Evolutionary conservation across 30 jellyfish, hydroid and myxozoan genomes (phyloP).

Genomic region (Turritopsis rubra): DNA sequence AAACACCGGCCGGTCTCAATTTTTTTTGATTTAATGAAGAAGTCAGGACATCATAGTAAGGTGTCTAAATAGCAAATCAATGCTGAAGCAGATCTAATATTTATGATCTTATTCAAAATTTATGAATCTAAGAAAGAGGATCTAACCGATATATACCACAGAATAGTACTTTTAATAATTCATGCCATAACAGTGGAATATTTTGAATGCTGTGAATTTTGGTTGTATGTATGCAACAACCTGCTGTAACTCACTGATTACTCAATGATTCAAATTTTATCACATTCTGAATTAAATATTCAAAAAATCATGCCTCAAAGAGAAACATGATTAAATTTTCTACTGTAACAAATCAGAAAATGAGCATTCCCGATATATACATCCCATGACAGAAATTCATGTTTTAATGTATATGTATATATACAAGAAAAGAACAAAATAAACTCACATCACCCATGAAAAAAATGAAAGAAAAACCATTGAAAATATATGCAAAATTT

Average conservation of each 20-base stretch:
- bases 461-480: neutral
- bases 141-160: neutral
- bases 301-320: constrained; percentile 11
- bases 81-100: neutral
- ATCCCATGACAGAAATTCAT: neutral
- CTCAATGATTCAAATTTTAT: constrained; percentile 10
- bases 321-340: neutral
- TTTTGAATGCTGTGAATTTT: neutral
- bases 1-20: neutral
- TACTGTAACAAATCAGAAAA: neutral
- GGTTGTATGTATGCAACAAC: constrained; percentile 1
- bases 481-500: too few species aligned
- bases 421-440: neutral
- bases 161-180: neutral
- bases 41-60: neutral
- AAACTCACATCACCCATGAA: neutral
- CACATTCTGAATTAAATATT: neutral
- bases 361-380: neutral
- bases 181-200: neutral
- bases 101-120: neutral
- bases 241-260: constrained; percentile 17
- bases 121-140: neutral
- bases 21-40: neutral
- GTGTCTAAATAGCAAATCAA: neutral
- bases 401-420: neutral